These are phyloP conservation scores for Ctena decussata DNA, from an alignment of 2,888 invertebrate genomes.

Conservation along the genomic window DNA sequence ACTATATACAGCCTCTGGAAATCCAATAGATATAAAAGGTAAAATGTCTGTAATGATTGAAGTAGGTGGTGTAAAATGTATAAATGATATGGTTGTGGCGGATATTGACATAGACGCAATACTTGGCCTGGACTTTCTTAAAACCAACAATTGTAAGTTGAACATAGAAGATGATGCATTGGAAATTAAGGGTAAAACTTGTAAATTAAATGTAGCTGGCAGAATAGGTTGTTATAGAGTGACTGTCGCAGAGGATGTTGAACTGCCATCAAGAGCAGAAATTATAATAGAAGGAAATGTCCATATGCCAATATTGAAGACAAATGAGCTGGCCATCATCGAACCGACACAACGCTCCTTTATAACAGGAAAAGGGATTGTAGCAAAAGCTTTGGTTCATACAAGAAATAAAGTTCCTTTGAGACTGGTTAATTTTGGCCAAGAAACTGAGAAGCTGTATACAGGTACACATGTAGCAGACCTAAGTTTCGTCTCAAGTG, in stretches of 20 bases:
- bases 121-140: too few species aligned
- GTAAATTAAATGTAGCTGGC: too few species aligned
- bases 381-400: too few species aligned
- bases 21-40: background rate
- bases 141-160: too few species aligned
- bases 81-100: background rate
- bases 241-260: background rate
- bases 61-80: background rate
- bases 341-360: too few species aligned
- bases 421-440: background rate
- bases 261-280: background rate
- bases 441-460: background rate
- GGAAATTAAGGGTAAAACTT: too few species aligned
- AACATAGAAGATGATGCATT: too few species aligned
- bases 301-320: background rate
- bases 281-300: background rate
- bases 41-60: background rate
- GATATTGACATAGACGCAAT: background rate
- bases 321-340: too few species aligned
- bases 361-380: too few species aligned
- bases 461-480: background rate
- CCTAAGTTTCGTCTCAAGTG: background rate
- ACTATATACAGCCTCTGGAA: conserved; percentile 2
- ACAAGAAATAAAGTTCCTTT: too few species aligned
- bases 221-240: too few species aligned